Evolutionary conservation across 2,888 invertebrate genomes (phyloP), one percentile per base, ranked within the genome.

Genomic region (Chromoteleia sp.): DNA sequence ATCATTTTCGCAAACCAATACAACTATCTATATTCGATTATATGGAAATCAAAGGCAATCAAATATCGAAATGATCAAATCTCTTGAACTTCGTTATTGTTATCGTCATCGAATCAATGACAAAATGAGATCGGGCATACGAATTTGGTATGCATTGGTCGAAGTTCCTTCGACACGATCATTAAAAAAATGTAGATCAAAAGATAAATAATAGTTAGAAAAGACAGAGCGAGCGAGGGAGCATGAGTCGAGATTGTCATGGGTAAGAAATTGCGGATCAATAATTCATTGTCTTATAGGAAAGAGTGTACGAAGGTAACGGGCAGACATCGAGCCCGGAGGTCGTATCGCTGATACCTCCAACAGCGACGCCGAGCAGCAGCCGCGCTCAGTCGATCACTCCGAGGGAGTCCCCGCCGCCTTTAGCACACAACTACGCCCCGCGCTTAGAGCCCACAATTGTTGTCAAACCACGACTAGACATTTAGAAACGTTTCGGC

Each of bases 291-390:
- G 86, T 87, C 85, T 88, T 89, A 84, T 88, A 90, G 89, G 89
- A 90, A 83, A 89, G 89, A 88, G 89, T 89, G 74, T 90, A 90
- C 86, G 89, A 90, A 85, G 89, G 89, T 86, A 90, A 90, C 74
- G 89, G 89, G 67, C 89, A 87, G 76, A 86, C 87, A 12, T 87
- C 88, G 82, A 94, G 95, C 89, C 94, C 95, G 14, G 95, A 95
- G 91, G 94, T 95, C 70, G 94, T 95, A 12, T 95, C 95, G 87
- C 90, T 95, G 85, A 94, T 95, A 83, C 94, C 95, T 12, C 94
- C 94, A 12, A 93, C 94, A 48, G 88, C 93, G 61, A 94, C 93
- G 70, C 93, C 94, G 3, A 93, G 92, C 88, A 94, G 93, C 83
- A 93, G 93, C 67, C 92, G 93, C 77, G 93, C 93, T 83, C 92